Base-by-base conservation (phyloP, 64 coral and sea anemone genomes). In the Stylophora pistillata region DNA sequence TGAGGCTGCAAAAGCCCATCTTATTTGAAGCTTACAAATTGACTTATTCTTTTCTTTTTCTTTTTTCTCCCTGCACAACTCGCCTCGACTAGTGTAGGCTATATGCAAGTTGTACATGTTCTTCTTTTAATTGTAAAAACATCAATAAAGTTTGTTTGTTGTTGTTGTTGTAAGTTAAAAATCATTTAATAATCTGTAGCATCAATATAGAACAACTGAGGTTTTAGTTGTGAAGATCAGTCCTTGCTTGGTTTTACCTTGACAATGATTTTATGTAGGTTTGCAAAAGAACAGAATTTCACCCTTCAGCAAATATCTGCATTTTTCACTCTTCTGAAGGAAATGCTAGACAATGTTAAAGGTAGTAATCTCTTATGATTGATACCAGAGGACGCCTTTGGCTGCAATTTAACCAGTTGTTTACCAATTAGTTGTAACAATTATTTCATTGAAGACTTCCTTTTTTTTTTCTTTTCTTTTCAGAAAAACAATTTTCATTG, bases 261-360 rank as follows among this genome's bases (percentile, higher is more conserved):
- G 53, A 87, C 85, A 75, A 28, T 41, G 74, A 65, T 26, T 15
- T 12, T 66, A 58, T 2, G 29, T 25, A 98, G 96, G 96, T 98
- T 94, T 94, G 85, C 96, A 71, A 98, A 94, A 62, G 92, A 98
- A 87, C 86, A 94, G 58, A 92, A 90, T 55, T 98, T 94, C 82
- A 89, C 74, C 17, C 79, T 71, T 72, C 89, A 94, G 79, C 96
- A 98, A 76, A 77, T 81, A 71, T 94, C 92, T 47, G 89, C 92
- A 68, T 98, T 98, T 78, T 91, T 98, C 53, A 94, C 96, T 56
- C 63, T 98, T 55, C 56, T 98, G 41, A 94, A 95, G 83, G 86
- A 90, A 20, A 85, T 98, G 88, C 63, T 92, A 55, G 96, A 94
- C 33, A 91, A 94, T 88, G 76, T 93, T 29, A 93, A 98, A 88